A percentile compares a stretch with the other conserved stretches of the same genome.
Evolutionary conservation across 2,113 vertebrate genomes (phyloP).

Genomic region (Terrapene triunguis): DNA sequence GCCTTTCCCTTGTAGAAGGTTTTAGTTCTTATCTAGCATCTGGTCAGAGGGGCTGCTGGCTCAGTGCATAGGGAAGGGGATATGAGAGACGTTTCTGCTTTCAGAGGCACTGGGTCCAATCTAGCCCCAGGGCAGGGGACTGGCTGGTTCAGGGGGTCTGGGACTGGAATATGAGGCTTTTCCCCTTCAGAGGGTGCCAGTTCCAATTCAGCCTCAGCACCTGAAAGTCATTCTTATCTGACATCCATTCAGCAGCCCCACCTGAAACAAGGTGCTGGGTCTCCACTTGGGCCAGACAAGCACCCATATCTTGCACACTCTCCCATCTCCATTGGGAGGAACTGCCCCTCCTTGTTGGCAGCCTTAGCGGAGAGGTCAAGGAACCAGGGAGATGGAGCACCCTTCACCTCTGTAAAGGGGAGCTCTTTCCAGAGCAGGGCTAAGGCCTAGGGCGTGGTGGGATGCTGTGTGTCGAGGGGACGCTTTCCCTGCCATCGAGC

Average conservation of each 20-base stretch:
- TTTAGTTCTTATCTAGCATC: no score
- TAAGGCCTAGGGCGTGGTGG: no score
- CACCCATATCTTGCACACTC: not conserved
- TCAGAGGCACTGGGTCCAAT: no score
- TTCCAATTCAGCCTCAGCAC: not conserved
- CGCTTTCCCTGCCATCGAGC: not conserved
- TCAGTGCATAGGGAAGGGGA: no score
- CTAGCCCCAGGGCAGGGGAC: not conserved
- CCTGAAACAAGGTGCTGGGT: not conserved
- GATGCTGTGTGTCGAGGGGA: not conserved
- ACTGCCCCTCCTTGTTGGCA: not conserved
- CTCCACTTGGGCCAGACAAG: not conserved
- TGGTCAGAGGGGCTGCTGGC: no score
- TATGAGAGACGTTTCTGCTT: no score
- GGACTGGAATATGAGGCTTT: not conserved
- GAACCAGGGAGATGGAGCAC: not conserved
- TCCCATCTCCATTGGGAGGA: not conserved
- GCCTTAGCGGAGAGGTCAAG: not conserved
- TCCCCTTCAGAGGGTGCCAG: not conserved
- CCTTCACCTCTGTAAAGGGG: not conserved
- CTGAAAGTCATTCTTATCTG: not conserved
- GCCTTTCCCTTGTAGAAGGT: not conserved
- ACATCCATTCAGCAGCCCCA: not conserved
- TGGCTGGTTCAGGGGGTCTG: not conserved
- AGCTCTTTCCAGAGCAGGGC: not conserved